Conservation (phyloP, 2,797 vertebrate genomes). For the Thamnophis elegans region DNA sequence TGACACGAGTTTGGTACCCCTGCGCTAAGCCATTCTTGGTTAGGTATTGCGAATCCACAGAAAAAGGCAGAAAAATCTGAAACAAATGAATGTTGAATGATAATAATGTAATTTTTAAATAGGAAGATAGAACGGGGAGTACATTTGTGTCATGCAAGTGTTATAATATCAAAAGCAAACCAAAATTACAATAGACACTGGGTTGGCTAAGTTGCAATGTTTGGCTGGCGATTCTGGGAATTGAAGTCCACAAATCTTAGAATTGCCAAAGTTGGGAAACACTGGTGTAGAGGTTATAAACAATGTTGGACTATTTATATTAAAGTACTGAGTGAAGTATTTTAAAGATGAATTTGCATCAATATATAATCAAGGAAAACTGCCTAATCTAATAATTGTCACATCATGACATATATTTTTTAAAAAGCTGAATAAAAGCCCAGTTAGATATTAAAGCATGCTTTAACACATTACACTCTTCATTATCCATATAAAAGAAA, state of each 20-base stretch:
- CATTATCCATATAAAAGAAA: background rate
- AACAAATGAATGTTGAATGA: background rate
- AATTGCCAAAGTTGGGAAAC: background rate
- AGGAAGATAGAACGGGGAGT: background rate
- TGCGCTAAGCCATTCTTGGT: background rate
- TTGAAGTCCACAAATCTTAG: background rate
- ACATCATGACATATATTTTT: background rate
- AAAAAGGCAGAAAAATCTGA: background rate
- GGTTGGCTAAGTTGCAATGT: background rate
- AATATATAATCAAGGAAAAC: background rate
- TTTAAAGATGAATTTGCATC: background rate
- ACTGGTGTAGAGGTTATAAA: background rate
- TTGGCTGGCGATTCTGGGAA: background rate
- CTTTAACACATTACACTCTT: background rate
- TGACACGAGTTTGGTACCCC: background rate
- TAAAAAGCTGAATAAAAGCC: background rate
- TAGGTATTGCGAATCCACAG: background rate
- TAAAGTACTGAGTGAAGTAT: background rate
- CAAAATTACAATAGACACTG: background rate
- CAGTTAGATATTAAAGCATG: constrained; percentile 1
- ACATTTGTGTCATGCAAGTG: background rate
- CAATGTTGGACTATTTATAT: background rate
- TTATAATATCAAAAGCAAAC: background rate
- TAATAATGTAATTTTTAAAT: background rate
- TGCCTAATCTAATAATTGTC: background rate